Evolutionary conservation across 2,113 vertebrate species (phyloP).

Genomic region (Spermophilus dauricus): DNA sequence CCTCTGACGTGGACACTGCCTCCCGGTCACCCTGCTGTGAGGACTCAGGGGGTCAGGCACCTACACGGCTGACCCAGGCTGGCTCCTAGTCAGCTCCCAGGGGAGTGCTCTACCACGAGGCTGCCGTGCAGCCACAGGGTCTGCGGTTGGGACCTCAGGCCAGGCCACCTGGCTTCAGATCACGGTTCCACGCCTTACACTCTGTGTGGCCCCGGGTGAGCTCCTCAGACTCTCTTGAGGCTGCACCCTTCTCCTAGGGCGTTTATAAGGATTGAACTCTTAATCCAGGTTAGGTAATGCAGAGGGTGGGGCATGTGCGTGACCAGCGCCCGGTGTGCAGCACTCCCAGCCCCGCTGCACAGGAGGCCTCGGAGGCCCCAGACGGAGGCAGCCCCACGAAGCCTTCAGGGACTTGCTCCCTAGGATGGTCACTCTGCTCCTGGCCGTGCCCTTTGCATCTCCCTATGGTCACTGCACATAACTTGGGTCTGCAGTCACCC

Average conservation of each 20-base stretch:
- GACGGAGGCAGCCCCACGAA: background rate
- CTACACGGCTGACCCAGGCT: background rate
- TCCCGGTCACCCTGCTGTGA: rapidly evolving
- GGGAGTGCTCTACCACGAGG: rapidly evolving
- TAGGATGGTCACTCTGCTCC: too few species aligned
- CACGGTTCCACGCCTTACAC: background rate
- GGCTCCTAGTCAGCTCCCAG: rapidly evolving
- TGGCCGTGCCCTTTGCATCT: background rate
- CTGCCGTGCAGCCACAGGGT: background rate
- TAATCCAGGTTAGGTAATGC: background rate
- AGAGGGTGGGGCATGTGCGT: background rate
- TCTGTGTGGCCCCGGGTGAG: background rate
- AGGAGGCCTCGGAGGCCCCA: background rate
- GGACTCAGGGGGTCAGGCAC: rapidly evolving
- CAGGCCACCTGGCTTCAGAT: background rate
- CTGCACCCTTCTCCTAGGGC: background rate
- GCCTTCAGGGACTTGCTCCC: too few species aligned
- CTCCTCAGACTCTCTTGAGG: background rate
- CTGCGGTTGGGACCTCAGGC: background rate
- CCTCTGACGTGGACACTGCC: rapidly evolving
- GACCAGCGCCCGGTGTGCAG: background rate
- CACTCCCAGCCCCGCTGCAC: background rate
- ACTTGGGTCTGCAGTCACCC: background rate
- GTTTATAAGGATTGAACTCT: background rate
- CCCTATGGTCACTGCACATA: rapidly evolving